Base-by-base conservation (phyloP, 2,888 invertebrate species). In the Muscina levida region DNA sequence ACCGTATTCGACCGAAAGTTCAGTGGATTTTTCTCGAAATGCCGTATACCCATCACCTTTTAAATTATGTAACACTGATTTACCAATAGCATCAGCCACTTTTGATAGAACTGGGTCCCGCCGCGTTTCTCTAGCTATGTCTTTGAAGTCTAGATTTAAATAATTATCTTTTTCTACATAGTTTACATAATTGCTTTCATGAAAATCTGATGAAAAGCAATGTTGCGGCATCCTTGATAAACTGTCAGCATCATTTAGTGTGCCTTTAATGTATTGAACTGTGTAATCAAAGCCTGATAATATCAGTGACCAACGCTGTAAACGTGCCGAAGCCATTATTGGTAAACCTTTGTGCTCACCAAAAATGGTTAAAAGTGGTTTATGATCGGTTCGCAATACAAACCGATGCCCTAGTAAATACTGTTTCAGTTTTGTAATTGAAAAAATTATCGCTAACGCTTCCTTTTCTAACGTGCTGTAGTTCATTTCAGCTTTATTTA, bases 211-310 rank as follows among this genome's bases (percentile, higher is more conserved):
- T 8, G 68, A n/a, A n/a, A n/a, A n/a, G n/a, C n/a, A n/a, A n/a
- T n/a, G n/a, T 37, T 51, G 51, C 1, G 51, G 19, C 51, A 51
- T 51, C 8, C 51, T n/a, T 2, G 51, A 51, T 4, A 51, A 17
- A 51, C 19, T 17, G 51, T 51, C 51, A 3, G 51, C 51, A 17
- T 51, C 51, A 51, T 51, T 51, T 17, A 51, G 19, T 8, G 17
- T 42, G 26, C 71, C 76, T 56, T 72, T 82, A 15, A 79, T 42
- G 48, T 82, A 71, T 65, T 70, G 17, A 66, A 81, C 76, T 42
- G 73, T 75, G 75, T 62, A 26, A 67, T 59, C 75, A 44, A 77
- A 84, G 72, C 42, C 80, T 72, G 13, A 88, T 13, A 77, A 48
- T 6, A 77, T 67, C 39, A 72, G 72, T 1, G 77, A 71, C 56